These are phyloP conservation scores for Chaetops frenatus DNA, from an alignment of 2,113 vertebrate species.

Conservation along the genomic window DNA sequence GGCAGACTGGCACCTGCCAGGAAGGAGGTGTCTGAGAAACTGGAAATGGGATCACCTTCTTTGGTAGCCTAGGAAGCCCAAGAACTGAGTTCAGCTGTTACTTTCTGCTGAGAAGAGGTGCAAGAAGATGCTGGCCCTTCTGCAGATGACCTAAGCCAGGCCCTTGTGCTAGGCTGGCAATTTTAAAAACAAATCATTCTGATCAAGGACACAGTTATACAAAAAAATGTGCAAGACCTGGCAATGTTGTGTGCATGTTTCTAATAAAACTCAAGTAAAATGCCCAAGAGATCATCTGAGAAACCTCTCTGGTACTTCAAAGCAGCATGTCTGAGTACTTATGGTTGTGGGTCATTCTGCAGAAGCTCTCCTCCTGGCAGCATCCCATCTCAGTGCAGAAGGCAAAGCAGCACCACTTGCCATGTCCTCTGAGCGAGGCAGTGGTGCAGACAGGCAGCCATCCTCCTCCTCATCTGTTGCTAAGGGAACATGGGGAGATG, in stretches of 20 bases:
- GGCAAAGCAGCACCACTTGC: neutral
- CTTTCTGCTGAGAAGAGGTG: neutral
- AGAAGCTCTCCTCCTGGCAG: neutral
- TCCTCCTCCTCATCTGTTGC: slow-evolving; percentile 40
- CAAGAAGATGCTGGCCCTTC: neutral
- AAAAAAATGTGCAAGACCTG: neutral
- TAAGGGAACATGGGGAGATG: slow-evolving; percentile 7
- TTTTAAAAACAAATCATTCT: neutral
- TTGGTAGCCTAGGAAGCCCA: neutral
- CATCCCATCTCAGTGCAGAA: neutral
- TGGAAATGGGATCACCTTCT: neutral
- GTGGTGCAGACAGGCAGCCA: neutral
- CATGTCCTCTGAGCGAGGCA: neutral
- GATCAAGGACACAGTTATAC: neutral
- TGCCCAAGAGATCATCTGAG: neutral
- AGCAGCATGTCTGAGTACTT: neutral
- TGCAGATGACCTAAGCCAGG: neutral
- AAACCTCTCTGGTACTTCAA: neutral
- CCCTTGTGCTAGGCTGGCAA: neutral
- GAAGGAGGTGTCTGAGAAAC: neutral
- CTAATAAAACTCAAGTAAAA: neutral
- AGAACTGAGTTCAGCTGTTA: neutral
- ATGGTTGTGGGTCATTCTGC: neutral
- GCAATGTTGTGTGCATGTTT: neutral
- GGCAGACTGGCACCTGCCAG: neutral